Evolutionary conservation across 2,888 invertebrate species (phyloP), one percentile per base, ranked within the genome.

Genomic region (Elysia crispata): DNA sequence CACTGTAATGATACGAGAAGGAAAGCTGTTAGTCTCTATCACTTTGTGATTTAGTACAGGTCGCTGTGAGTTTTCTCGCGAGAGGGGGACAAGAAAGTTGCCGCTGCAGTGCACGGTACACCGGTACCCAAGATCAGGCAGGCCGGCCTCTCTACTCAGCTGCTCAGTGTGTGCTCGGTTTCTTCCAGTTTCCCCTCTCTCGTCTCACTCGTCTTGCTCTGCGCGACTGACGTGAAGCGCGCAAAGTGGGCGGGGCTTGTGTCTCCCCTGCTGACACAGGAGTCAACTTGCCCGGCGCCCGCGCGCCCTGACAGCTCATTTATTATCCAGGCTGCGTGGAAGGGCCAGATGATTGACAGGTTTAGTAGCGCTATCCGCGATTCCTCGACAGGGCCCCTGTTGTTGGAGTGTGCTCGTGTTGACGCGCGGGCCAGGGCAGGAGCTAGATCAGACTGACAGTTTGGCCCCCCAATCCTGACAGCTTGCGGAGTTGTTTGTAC

Each of bases 361-460:
- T 88, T 86, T 86, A 86, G 87, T 84, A 86, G 86, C 81, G 84
- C 84, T 83, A 87, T 88, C 88, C 87, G 86, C 86, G 87, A 87
- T 87, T 85, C 83, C 41, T 11, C 41, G 85, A 86, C 88, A 90
- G 88, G 88, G 85, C 84, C 80, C 85, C 85, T 87, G 86, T 87
- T 85, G 87, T 87, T 88, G 86, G 87, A 89, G 86, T 86, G 83
- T 86, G 85, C 82, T 82, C 83, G 88, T 88, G 88, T 87, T 89
- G 89, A 88, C 87, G 77, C 77, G 73, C 79, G 85, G 76, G 79
- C 74, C 69, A 66, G 82, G 82, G 83, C 87, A 87, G 86, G 87
- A 86, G 87, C 86, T 87, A 88, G 77, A 86, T 83, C 86, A 84
- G 86, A 87, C 89, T 90, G 90, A 89, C 90, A 90, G 88, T 89